These are phyloP conservation scores for Cryptomyrus ogoouensis DNA, from an alignment of 2,113 vertebrate species.

Conservation along the genomic window DNA sequence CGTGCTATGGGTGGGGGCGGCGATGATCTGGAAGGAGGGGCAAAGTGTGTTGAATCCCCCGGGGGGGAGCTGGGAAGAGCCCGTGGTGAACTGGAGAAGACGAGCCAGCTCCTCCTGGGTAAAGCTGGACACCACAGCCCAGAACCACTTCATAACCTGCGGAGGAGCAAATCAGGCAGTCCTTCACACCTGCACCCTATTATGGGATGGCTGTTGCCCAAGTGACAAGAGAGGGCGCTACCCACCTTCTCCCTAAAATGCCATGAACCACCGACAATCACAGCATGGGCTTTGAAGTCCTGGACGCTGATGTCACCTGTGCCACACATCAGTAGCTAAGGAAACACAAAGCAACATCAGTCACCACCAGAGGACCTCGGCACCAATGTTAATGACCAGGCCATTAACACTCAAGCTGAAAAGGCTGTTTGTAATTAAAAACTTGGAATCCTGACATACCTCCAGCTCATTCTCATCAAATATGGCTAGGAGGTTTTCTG, in stretches of 20 bases:
- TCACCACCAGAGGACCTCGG: background rate
- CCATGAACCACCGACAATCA: conserved; percentile 94
- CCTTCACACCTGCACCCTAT: background rate
- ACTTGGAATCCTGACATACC: conserved; percentile 56
- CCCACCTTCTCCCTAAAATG: conserved; percentile 93
- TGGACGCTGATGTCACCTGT: conserved; percentile 93
- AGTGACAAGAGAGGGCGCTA: background rate
- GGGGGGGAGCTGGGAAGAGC: conserved; percentile 91
- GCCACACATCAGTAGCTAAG: conserved; percentile 92
- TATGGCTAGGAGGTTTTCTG: conserved; percentile 95
- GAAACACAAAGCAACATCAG: conserved; percentile 29
- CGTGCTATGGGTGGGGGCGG: conserved; percentile 89
- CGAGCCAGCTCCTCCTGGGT: conserved; percentile 95
- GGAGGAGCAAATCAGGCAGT: background rate
- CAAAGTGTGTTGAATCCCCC: conserved; percentile 94
- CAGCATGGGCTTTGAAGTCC: conserved; percentile 95
- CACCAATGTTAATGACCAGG: background rate
- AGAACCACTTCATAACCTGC: conserved; percentile 99
- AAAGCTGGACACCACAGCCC: conserved; percentile 94
- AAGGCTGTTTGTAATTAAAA: background rate
- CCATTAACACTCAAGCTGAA: background rate
- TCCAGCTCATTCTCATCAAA: conserved; percentile 99
- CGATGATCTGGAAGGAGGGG: conserved; percentile 97
- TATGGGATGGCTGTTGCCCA: background rate
- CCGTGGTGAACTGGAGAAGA: conserved; percentile 94